Percentiles rank a stretch among this genome's conserved stretches.
These are phyloP conservation scores for Vireo altiloquus DNA, from an alignment of 2,113 vertebrate genomes.

Conservation along the genomic window DNA sequence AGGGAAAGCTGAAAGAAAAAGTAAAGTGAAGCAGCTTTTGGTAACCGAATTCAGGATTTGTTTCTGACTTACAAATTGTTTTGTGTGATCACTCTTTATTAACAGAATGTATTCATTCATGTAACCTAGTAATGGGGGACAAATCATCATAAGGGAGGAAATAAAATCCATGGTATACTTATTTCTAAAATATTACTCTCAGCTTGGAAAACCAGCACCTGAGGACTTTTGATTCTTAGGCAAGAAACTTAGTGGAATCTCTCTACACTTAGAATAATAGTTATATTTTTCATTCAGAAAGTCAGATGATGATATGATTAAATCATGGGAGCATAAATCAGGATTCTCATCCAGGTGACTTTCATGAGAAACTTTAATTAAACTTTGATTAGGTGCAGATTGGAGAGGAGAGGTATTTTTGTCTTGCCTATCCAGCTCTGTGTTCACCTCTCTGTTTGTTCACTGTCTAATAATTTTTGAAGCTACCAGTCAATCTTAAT, in stretches of 20 bases:
- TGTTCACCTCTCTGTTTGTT: not conserved
- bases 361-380: conserved; percentile 54
- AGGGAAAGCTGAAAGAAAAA: not conserved
- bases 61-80: not conserved
- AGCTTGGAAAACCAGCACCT: not conserved
- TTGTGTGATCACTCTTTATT: not conserved
- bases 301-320: conserved; percentile 36
- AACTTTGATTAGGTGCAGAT: conserved; percentile 49
- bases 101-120: not conserved
- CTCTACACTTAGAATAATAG: not conserved
- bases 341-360: conserved; percentile 27
- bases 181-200: not conserved
- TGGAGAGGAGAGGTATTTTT: conserved; percentile 25
- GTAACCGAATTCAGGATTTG: not conserved
- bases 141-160: not conserved
- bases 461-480: not conserved
- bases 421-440: not conserved
- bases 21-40: not conserved
- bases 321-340: conserved; percentile 55
- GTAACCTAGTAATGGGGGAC: not conserved
- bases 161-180: not conserved
- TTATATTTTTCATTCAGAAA: conserved; percentile 1
- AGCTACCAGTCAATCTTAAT: not conserved
- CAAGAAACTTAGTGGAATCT: not conserved
- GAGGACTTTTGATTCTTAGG: not conserved